Evolutionary conservation across 2,888 invertebrate genomes (phyloP).

Genomic region (Nomada goodeniana): DNA sequence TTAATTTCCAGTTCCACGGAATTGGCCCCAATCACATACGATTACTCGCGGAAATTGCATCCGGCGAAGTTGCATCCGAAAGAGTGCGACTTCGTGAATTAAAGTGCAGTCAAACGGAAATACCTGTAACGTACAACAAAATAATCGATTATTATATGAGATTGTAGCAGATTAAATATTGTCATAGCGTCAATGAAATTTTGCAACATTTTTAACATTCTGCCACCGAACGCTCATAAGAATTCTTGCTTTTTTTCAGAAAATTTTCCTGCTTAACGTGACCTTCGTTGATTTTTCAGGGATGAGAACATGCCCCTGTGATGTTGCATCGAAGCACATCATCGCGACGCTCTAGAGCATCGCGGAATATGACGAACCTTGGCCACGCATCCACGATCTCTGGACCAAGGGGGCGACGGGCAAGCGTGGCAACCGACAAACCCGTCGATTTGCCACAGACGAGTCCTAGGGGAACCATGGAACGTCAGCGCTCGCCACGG

Average conservation of each 20-base stretch:
- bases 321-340: conserved; percentile 90
- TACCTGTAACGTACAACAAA: too few relatives aligned
- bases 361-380: conserved; percentile 88
- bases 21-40: neutral
- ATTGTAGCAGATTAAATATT: too few relatives aligned
- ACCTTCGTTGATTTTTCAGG: conserved; percentile 59
- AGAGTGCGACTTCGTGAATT: too few relatives aligned
- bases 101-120: too few relatives aligned
- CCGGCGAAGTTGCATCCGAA: too few relatives aligned
- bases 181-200: too few relatives aligned
- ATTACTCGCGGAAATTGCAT: too few relatives aligned
- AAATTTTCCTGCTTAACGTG: neutral
- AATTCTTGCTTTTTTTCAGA: neutral
- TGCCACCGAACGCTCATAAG: too few relatives aligned
- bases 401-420: conserved; percentile 79
- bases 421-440: conserved; percentile 81
- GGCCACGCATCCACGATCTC: conserved; percentile 82
- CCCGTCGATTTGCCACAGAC: conserved; percentile 81
- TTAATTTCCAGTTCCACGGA: conserved; percentile 9
- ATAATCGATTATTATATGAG: too few relatives aligned
- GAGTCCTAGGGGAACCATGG: conserved; percentile 75
- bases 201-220: too few relatives aligned
- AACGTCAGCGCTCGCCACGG: conserved; percentile 86
- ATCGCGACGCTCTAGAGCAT: conserved; percentile 88
- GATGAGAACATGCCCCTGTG: conserved; percentile 66